A percentile compares a stretch with the other conserved stretches of the same genome.
Conservation (phyloP, 2,888 invertebrate species). For the Pseudococcus viburni region DNA sequence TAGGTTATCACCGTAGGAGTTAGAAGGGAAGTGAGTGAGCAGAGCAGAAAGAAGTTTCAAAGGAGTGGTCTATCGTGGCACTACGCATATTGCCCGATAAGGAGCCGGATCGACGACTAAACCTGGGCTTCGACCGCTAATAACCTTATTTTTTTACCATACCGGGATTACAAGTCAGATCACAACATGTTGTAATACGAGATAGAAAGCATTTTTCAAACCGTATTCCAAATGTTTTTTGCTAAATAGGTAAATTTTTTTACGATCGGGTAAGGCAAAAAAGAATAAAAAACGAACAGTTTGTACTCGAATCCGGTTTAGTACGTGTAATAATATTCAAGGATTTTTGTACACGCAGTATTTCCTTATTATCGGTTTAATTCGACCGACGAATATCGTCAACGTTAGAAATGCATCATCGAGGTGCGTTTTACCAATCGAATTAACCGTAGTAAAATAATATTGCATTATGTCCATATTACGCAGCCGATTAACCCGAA, state of each 20-base stretch:
- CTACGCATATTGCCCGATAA: conserved; percentile 64
- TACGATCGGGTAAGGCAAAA: neutral
- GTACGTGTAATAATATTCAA: conserved; percentile 49
- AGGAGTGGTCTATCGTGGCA: conserved; percentile 55
- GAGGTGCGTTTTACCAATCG: conserved; percentile 1
- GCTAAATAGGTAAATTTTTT: conserved; percentile 44
- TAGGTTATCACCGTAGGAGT: conserved; percentile 66
- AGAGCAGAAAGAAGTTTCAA: conserved; percentile 48
- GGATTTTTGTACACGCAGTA: conserved; percentile 37
- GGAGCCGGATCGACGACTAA: conserved; percentile 64
- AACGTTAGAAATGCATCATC: neutral
- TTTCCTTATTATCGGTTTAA: conserved; percentile 56
- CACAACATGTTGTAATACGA: conserved; percentile 58
- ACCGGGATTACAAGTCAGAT: conserved; percentile 59
- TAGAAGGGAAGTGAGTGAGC: conserved; percentile 39
- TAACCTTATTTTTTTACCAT: conserved; percentile 66
- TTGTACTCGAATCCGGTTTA: conserved; percentile 23
- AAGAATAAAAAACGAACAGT: neutral
- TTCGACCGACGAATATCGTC: neutral
- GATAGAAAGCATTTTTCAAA: conserved; percentile 35
- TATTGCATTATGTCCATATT: no score
- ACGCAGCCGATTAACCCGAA: conserved; percentile 9
- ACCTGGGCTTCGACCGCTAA: conserved; percentile 66
- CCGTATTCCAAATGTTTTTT: neutral
- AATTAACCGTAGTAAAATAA: neutral